Percentiles rank a stretch among this genome's conserved stretches.
Evolutionary conservation across 1,140 invertebrate species (phyloP).

Genomic region (Camponotus pennsylvanicus): DNA sequence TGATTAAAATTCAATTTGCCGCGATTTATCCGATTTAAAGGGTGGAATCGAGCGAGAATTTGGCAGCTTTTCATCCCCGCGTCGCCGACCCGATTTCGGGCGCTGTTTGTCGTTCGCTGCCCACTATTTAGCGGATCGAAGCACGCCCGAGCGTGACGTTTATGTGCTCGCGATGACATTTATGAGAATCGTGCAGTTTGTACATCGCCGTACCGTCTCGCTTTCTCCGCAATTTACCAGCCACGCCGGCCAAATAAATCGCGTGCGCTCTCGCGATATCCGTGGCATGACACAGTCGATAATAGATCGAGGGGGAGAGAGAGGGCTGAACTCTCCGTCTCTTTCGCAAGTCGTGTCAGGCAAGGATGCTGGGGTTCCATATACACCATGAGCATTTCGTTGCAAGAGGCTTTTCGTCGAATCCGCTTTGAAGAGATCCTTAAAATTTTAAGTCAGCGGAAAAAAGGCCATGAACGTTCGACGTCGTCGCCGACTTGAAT

Average conservation of each 20-base stretch:
- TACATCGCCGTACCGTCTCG: not conserved
- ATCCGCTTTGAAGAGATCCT: not conserved
- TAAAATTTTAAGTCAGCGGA: not conserved
- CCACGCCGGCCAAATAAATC: conserved; percentile 42
- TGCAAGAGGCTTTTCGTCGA: not conserved
- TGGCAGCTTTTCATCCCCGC: not conserved
- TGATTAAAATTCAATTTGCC: conserved; percentile 22
- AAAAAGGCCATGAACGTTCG: not conserved
- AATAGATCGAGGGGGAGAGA: not conserved
- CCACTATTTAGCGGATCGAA: conserved; percentile 6
- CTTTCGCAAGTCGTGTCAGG: not conserved
- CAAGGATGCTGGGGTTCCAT: not conserved
- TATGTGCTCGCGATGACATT: conserved; percentile 45
- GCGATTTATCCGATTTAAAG: not conserved
- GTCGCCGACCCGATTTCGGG: not conserved
- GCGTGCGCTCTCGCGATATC: conserved; percentile 20
- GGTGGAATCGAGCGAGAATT: not conserved
- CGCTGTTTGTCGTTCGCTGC: not conserved
- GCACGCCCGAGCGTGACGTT: conserved; percentile 23
- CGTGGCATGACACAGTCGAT: conserved; percentile 31
- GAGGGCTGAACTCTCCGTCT: not conserved
- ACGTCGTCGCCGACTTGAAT: too few species aligned
- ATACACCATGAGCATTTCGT: not conserved
- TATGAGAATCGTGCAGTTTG: conserved; percentile 42
- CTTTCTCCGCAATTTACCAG: conserved; percentile 44